Base-by-base conservation (phyloP, 2,797 vertebrate species). In the Mormyrus proboscirostris region DNA sequence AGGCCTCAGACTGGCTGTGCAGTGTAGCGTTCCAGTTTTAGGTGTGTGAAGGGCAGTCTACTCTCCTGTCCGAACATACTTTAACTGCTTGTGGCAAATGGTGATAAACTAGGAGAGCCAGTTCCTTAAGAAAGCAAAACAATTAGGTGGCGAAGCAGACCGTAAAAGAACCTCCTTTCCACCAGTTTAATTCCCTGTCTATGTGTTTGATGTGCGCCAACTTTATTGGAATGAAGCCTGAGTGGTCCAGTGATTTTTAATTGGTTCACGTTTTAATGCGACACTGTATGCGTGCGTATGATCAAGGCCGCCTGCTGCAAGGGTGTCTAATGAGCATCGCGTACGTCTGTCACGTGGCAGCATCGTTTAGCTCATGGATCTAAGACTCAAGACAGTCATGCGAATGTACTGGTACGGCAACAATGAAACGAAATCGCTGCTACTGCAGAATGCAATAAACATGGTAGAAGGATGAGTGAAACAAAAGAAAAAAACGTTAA, bases 201-300 rank as follows among this genome's bases (percentile, higher is more conserved):
- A 90, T 89, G 89, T 89, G 90, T 91, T 85, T 91, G 84, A 88
- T 86, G 33, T 50, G 29, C 51, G 4, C 57, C 22, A 44, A 8
- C 25, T 89, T 62, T 69, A 38, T 90, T 38, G 50, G 22, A 55
- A 57, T 62, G 38, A 76, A 82, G 53, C 85, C 59, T 25, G 59
- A 82, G 41, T 51, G 62, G 53, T 51, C 47, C 82, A 16, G 90
- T 41, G 51, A 6, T 53, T 89, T 93, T 93, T 94, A 92, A 92
- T 93, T 92, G 92, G 85, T 89, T 91, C 50, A 82, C 51, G 91
- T 94, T 92, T 91, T 90, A 90, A 90, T 93, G 84, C 89, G 51
- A 14, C 76, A 29, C 76, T 53, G 49, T 22, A 59, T 29, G 76
- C 51, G 82, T 25, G 82, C 4, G 2, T 7, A 44, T n/a, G n/a